Evolutionary conservation across 2,888 invertebrate genomes (phyloP).

Genomic region (Podabrus alpinus): DNA sequence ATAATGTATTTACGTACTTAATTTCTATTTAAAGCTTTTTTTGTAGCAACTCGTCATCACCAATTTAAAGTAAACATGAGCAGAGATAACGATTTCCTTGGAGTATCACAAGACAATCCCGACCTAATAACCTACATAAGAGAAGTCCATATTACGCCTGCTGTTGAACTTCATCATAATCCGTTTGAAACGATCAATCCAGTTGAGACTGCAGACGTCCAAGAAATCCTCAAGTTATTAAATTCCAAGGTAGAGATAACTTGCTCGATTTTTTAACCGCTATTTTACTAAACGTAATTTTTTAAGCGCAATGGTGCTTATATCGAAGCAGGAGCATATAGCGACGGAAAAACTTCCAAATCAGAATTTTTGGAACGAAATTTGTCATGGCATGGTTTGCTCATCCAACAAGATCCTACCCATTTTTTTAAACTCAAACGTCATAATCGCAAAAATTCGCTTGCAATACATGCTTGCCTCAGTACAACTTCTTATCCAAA

Average conservation of each 20-base stretch:
- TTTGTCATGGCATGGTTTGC: conserved; percentile 74
- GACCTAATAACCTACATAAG: conserved; percentile 75
- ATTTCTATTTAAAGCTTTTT: conserved; percentile 5
- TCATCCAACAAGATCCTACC: conserved; percentile 77
- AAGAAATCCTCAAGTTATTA: conserved; percentile 54
- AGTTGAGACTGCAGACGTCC: conserved; percentile 57
- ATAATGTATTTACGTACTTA: neutral
- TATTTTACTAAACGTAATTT: conserved; percentile 46
- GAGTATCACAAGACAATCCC: conserved; percentile 76
- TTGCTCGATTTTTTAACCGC: conserved; percentile 19
- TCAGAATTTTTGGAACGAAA: conserved; percentile 73
- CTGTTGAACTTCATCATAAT: conserved; percentile 55
- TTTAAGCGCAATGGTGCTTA: conserved; percentile 71
- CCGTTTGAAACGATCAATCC: conserved; percentile 45
- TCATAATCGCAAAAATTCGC: conserved; percentile 63
- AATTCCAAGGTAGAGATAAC: conserved; percentile 57
- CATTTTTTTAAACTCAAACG: conserved; percentile 71
- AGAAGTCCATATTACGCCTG: conserved; percentile 67
- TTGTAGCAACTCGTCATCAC: conserved; percentile 70
- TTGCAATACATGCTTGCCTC: conserved; percentile 77
- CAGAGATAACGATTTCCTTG: conserved; percentile 73
- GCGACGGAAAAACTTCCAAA: conserved; percentile 64
- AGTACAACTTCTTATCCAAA: conserved; percentile 77
- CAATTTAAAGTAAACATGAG: conserved; percentile 82
- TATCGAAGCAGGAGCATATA: conserved; percentile 69